These are phyloP conservation scores for Arbacia lixula DNA, from an alignment of 53 echinoderm and acorn worm genomes.

Conservation along the genomic window DNA sequence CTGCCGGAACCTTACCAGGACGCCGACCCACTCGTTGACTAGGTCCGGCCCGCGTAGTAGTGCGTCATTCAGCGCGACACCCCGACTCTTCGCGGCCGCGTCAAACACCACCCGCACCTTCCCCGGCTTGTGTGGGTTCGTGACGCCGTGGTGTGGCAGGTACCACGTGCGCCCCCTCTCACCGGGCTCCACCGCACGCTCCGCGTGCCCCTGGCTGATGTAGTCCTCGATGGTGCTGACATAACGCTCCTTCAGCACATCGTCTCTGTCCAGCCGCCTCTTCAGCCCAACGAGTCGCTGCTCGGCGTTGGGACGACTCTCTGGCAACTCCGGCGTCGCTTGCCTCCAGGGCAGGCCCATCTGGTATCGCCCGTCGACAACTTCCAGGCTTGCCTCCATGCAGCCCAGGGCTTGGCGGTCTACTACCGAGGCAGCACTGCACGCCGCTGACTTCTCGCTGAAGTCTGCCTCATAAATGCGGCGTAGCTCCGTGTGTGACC, in stretches of 20 bases:
- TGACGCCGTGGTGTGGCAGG: conserved; percentile 47
- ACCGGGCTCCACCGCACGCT: not conserved
- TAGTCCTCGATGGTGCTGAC: conserved; percentile 21
- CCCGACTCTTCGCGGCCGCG: conserved; percentile 12
- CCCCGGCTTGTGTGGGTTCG: conserved; percentile 5
- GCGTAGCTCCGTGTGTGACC: not conserved
- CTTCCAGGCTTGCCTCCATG: not conserved
- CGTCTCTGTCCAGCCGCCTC: conserved; percentile 24
- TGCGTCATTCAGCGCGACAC: conserved; percentile 33
- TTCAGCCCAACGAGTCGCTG: conserved; percentile 26
- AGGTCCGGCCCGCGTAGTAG: conserved; percentile 49
- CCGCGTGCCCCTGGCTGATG: conserved; percentile 17
- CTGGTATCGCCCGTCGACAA: not conserved
- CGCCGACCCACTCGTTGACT: conserved; percentile 20
- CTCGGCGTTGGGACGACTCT: conserved; percentile 29
- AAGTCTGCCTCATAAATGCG: conserved; percentile 25
- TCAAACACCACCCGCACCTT: conserved; percentile 50
- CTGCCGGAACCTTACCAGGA: conserved; percentile 33
- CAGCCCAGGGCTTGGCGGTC: conserved; percentile 12
- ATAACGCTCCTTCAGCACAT: conserved; percentile 16
- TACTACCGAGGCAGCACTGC: not conserved
- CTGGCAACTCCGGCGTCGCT: conserved; percentile 7
- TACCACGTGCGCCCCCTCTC: not conserved
- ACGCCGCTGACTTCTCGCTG: conserved; percentile 38
- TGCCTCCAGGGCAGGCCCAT: not conserved